Base-by-base conservation (phyloP, 1,140 invertebrate genomes). In the Solenopsis invicta region DNA sequence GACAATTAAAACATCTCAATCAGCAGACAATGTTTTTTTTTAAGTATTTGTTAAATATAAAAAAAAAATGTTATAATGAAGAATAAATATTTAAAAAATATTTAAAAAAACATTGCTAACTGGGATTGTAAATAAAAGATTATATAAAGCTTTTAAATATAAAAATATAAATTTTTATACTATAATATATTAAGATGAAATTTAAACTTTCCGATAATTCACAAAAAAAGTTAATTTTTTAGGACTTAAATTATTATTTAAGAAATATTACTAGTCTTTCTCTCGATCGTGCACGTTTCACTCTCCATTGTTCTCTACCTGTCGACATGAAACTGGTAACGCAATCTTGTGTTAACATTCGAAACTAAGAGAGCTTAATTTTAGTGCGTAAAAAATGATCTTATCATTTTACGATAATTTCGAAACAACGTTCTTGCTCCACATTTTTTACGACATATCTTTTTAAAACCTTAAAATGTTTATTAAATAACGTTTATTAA, bases 381-480 rank as follows among this genome's bases (percentile, higher is more conserved):
- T 24, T 24, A 4, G 12, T 64, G 18, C 2, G 3, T 13, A 29
- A 64, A 29, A 48, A 64, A 21, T 48, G 34, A 21, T 41, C n/a
- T 76, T 78, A 78, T 24, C 75, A 13, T 6, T 29, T 78, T 6
- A 37, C 24, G 75, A 12, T 64, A 78, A 76, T 9, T 45, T 74
- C 29, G 2, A 41, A 41, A 4, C 8, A 8, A 4, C 41, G 8
- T 41, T 41, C 8, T 41, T 4, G 8, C 8, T 41, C 41, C 41
- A 41, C 41, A 4, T 41, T 41, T 41, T 41, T 41, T 41, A 41
- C 41, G 41, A 4, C 8, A 41, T 41, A 41, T 41, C 41, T 41
- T 41, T 41, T 41, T 41, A 8, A 41, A 41, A 41, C 41, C 2
- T 56, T 21, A 18, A 24, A 61, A 61, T 13, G 12, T 61, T 61